Base-by-base conservation (phyloP, 2,888 invertebrate species). In the Phyllotreta cruciferae region DNA sequence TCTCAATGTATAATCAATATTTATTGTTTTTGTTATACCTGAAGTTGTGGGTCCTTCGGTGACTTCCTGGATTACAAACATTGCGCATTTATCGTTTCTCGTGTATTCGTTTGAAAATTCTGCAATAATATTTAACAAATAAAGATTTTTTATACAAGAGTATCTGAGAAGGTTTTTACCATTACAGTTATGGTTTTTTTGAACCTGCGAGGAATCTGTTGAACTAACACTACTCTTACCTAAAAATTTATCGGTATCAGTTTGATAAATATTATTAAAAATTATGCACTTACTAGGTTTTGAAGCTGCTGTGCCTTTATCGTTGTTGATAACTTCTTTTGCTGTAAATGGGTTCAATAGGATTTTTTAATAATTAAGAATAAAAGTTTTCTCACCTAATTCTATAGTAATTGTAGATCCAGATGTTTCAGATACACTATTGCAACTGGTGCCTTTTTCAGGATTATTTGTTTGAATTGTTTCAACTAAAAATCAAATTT, bases 21-120 rank as follows among this genome's bases (percentile, higher is more conserved):
- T 24, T 3, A 24, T 24, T 24, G 24, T 24, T n/a, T n/a, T n/a
- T n/a, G n/a, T n/a, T n/a, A n/a, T 24, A 24, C 24, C 24, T 24
- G 24, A 24, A 24, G 24, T 24, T 24, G 24, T 24, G 24, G 24
- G 24, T n/a, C 44, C 44, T 44, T 44, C 44, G 10, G 44, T 13
- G 7, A 44, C 44, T 44, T 44, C 44, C 6, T 44, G 7, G 44
- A 44, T 44, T 7, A 44, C 44, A 44, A 14, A 44, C 7, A 44
- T 44, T 13, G 44, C 2, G n/a, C 44, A 10, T 14, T 44, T 44
- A 7, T 44, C 10, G 7, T 7, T 44, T 14, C 14, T 44, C 10
- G 6, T 13, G 14, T 44, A n/a, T 11, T 44, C 7, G 10, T 13
- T n/a, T 44, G n/a, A 5, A 44, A 44, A 10, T 44, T 44, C 44